A percentile compares a stretch with the other conserved stretches of the same genome.
phyloP scores from a whole-genome alignment of 2,797 vertebrate species.

The Oryzias dopingdopingensis region DNA sequence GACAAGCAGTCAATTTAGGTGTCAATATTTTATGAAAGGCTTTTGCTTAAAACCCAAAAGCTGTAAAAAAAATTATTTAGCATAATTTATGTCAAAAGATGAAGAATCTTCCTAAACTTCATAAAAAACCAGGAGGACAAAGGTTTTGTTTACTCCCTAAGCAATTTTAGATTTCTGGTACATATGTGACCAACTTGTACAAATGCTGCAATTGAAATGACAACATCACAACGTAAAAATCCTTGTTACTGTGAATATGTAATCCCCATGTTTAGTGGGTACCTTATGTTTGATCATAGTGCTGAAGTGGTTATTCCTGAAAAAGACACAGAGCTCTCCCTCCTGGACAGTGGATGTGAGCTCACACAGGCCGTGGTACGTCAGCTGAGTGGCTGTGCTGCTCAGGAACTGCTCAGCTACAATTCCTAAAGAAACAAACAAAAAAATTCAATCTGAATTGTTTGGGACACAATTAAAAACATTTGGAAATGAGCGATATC shows the following conservation, averaged over 20 bases:
- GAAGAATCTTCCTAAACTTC: background rate
- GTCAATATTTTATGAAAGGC: too few species aligned
- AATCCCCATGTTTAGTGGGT: constrained; percentile 14
- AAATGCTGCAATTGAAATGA: background rate
- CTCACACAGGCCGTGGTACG: constrained; percentile 96
- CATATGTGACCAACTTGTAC: background rate
- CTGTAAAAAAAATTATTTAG: too few species aligned
- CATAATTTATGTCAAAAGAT: background rate
- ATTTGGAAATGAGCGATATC: background rate
- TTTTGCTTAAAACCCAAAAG: too few species aligned
- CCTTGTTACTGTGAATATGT: background rate
- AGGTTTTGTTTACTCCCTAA: constrained; percentile 2
- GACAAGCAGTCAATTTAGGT: background rate
- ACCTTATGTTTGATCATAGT: constrained; percentile 99
- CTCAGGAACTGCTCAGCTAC: constrained; percentile 97
- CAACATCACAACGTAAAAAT: background rate
- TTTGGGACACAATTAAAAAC: background rate
- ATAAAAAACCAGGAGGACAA: background rate
- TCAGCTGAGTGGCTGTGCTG: constrained; percentile 96
- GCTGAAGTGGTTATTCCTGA: constrained; percentile 99
- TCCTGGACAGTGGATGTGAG: constrained; percentile 96
- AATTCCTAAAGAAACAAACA: constrained; percentile 75
- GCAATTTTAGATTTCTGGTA: background rate
- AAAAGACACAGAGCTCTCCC: constrained; percentile 97
- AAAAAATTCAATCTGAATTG: too few species aligned